Percentiles rank a stretch among this genome's conserved stretches.
These are phyloP conservation scores for Stenodema calcarata DNA, from an alignment of 2,888 invertebrate genomes.

Conservation along the genomic window DNA sequence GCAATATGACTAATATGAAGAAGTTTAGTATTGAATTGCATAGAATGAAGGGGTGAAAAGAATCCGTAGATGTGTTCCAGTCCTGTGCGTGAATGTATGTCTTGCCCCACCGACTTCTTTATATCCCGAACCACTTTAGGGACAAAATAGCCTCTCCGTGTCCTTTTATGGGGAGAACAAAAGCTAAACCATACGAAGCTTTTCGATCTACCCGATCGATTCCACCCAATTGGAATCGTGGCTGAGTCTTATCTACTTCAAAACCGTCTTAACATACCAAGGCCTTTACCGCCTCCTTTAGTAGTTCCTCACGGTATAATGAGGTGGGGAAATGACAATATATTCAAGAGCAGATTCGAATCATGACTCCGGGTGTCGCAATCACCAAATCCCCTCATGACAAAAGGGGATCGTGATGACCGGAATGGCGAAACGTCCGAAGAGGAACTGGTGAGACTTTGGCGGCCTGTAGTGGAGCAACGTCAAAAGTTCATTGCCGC, in stretches of 20 bases:
- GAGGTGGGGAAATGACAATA: constrained; percentile 23
- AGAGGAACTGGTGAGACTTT: background rate
- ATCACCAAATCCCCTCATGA: constrained; percentile 9
- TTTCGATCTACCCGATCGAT: background rate
- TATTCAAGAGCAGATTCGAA: constrained; percentile 22
- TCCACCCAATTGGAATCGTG: background rate
- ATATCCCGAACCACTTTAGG: background rate
- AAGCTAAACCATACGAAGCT: background rate
- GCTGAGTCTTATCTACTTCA: background rate
- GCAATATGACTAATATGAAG: too few relatives aligned
- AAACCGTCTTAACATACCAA: background rate
- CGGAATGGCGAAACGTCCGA: constrained; percentile 29
- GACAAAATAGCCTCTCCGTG: background rate
- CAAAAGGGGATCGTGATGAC: constrained; percentile 34
- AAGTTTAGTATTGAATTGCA: too few relatives aligned
- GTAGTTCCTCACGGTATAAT: background rate
- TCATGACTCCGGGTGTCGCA: constrained; percentile 4
- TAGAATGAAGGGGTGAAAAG: too few relatives aligned
- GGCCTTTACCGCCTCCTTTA: background rate
- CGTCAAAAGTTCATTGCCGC: constrained; percentile 30
- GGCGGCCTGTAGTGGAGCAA: constrained; percentile 15
- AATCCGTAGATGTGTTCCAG: too few relatives aligned
- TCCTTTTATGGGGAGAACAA: background rate
- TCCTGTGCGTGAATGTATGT: background rate
- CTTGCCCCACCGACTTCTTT: background rate